Evolutionary conservation across 2,113 vertebrate genomes (phyloP), one percentile per base, ranked within the genome.

Genomic region (Oncorhynchus kisutch): DNA sequence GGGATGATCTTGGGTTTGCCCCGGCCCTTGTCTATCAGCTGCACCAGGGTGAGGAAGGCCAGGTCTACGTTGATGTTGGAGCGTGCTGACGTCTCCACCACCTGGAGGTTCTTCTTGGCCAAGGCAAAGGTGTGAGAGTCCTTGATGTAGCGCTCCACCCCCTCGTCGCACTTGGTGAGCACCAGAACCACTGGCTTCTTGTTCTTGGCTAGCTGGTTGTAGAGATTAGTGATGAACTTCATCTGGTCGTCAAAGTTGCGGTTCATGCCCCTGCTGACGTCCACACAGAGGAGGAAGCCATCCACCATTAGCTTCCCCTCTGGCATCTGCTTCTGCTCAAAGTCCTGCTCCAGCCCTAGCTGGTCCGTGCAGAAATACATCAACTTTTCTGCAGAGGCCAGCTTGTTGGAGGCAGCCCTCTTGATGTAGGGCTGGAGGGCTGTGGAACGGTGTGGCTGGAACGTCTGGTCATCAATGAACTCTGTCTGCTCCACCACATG

Each of bases 331-430:
- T 99, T 99, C 88, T 99, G 98, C 82, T 99, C 97, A 88, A 99
- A 99, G 94, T 99, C 98, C 91, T 99, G 98, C 78, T 99, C 98
- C 87, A 99, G 84, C 0, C 98, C 98, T 25, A 99, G 89, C 91
- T 99, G 98, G 88, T 99, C 98, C 48, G 97, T 99, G 91, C 98
- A 99, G 90, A 99, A 98, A 85, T 99, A 99, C 98, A 99, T 99
- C 69, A 99, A 94, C 81, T 99, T 99, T 84, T 99, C 98, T 1
- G 98, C 98, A 0, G 98, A 99, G 0, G 97, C 96, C 65, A 99
- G 85, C 81, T 99, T 99, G 85, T 93, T 95, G 1, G 96, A 96
- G 0, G 98, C 97, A 0, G 97, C 97, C 62, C 98, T 86, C 76
- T 98, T 99, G 87, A 99, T 95, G 74, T 99, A 99, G 34, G 97